Evolutionary conservation across 1,140 invertebrate species (phyloP).

Genomic region (Lerema accius): DNA sequence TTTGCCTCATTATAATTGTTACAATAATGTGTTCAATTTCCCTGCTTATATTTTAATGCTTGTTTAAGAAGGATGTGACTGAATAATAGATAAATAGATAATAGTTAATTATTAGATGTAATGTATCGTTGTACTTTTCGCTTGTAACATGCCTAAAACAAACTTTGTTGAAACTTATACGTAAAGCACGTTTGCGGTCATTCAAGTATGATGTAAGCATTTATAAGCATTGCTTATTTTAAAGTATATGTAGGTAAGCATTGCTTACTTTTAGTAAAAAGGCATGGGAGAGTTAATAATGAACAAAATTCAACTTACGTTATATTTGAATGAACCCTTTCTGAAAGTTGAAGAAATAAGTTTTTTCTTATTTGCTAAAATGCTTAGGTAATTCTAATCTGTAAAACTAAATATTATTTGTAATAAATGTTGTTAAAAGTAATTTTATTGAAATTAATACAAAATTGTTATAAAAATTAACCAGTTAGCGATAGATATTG

Average conservation of each 20-base stretch:
- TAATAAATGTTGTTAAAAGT: no score
- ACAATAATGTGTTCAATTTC: conserved; percentile 61
- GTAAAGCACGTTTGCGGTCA: no score
- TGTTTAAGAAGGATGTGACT: conserved; percentile 74
- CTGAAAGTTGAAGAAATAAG: background rate
- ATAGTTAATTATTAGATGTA: conserved; percentile 51
- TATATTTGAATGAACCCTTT: no score
- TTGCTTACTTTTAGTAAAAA: no score
- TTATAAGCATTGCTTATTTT: no score
- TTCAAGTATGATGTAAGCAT: no score
- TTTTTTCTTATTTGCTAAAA: background rate
- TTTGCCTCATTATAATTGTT: conserved; percentile 10
- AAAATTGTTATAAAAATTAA: conserved; percentile 37
- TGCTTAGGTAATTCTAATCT: no score
- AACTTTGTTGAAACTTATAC: background rate
- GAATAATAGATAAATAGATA: conserved; percentile 70
- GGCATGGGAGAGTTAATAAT: no score
- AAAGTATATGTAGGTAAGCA: no score
- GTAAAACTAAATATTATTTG: background rate
- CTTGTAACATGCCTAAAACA: conserved; percentile 41
- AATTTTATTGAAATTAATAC: conserved; percentile 21
- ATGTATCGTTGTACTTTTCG: conserved; percentile 37
- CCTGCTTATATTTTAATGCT: conserved; percentile 57
- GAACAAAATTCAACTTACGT: no score
- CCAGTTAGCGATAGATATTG: conserved; percentile 29